Evolutionary conservation across 2,888 invertebrate genomes (phyloP).

Genomic region (Aspidapion aeneum): DNA sequence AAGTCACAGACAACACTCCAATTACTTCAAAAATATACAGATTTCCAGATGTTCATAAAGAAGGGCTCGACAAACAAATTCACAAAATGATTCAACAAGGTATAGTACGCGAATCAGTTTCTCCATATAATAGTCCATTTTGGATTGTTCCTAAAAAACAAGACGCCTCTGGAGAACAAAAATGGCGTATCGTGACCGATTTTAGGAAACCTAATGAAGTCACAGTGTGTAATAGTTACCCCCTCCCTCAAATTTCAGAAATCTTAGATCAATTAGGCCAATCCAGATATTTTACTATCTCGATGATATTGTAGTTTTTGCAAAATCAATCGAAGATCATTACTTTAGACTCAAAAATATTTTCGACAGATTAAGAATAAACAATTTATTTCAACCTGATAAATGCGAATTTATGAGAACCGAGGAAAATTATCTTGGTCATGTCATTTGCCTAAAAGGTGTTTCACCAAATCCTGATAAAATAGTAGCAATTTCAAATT

Average conservation of each 20-base stretch:
- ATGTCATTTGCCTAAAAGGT: not conserved
- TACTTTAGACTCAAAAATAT: not conserved
- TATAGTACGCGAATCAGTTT: slow-evolving; percentile 1
- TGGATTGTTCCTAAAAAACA: slow-evolving; percentile 10
- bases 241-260: no score
- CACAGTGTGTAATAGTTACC: not conserved
- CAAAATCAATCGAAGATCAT: slow-evolving; percentile 31
- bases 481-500: slow-evolving; percentile 22
- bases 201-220: slow-evolving; percentile 8
- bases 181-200: not conserved
- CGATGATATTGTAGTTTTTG: slow-evolving; percentile 4
- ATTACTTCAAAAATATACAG: not conserved
- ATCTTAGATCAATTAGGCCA: no score
- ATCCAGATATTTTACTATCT: no score
- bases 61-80: not conserved
- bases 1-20: not conserved
- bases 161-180: not conserved
- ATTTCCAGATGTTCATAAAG: not conserved
- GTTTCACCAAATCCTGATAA: slow-evolving; percentile 39
- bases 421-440: slow-evolving; percentile 4
- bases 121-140: slow-evolving; percentile 6
- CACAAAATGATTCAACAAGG: slow-evolving; percentile 1
- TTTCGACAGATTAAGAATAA: not conserved
- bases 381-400: slow-evolving; percentile 4
- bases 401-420: slow-evolving; percentile 29